phyloP scores from a whole-genome alignment of 2,888 invertebrate genomes.

The Glaucopsyche alexis region DNA sequence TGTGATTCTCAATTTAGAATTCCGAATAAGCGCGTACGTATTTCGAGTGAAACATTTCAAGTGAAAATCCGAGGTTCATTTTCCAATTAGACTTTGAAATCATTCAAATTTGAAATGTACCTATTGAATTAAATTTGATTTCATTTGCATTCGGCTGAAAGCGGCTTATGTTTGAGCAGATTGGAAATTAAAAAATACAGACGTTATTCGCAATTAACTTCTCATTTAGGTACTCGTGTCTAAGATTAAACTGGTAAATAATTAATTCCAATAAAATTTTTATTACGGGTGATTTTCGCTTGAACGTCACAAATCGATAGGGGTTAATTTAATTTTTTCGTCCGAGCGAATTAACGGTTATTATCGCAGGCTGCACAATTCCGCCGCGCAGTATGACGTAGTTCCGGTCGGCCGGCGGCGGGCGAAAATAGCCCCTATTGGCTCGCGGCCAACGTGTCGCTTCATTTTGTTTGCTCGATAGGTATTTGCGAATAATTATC shows the following conservation, averaged over 20 bases:
- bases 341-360: constrained; percentile 1
- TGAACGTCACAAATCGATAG: neutral
- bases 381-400: constrained; percentile 20
- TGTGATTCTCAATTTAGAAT: neutral
- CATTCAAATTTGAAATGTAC: constrained; percentile 13
- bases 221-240: neutral
- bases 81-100: constrained; percentile 4
- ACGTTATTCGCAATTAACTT: neutral
- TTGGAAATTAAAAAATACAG: neutral
- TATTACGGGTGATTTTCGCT: neutral
- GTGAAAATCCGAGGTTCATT: constrained; percentile 9
- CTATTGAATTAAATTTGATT: constrained; percentile 9
- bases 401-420: constrained; percentile 14
- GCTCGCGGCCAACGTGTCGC: constrained; percentile 10
- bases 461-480: constrained; percentile 20
- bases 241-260: neutral
- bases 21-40: neutral
- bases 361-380: constrained; percentile 16
- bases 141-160: neutral
- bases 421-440: constrained; percentile 17
- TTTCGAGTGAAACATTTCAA: neutral
- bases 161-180: constrained; percentile 12
- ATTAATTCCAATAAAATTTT: neutral
- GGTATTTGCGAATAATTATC: constrained; percentile 33
- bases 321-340: constrained; percentile 15